Evolutionary conservation across 2,113 vertebrate species (phyloP).

Genomic region (Lutjanus erythropterus): DNA sequence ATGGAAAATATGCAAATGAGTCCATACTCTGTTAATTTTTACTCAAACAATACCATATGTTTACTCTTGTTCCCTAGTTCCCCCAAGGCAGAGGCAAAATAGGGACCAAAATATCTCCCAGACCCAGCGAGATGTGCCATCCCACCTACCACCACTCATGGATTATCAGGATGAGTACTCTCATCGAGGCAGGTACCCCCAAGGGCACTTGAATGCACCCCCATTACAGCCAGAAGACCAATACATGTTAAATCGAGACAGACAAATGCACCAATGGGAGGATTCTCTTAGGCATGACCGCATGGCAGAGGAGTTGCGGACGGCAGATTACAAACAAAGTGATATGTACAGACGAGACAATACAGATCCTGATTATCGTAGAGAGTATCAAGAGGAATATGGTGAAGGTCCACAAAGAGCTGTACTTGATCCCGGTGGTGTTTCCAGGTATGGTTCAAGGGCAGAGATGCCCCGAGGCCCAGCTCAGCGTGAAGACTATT

Average conservation of each 20-base stretch:
- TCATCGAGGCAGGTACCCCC: background rate
- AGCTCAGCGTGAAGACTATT: constrained; percentile 19
- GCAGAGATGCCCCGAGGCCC: constrained; percentile 19
- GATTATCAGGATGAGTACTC: constrained; percentile 8
- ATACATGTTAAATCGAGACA: constrained; percentile 8
- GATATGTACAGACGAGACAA: constrained; percentile 6
- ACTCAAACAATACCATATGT: background rate
- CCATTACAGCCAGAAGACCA: constrained; percentile 16
- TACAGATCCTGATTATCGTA: constrained; percentile 31
- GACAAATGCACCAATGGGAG: background rate
- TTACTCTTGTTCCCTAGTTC: constrained; percentile 46
- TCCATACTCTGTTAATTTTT: background rate
- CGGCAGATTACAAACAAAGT: constrained; percentile 19
- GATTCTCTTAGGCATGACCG: background rate
- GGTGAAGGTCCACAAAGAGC: constrained; percentile 33
- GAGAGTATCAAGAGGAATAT: constrained; percentile 17
- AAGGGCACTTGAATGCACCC: background rate
- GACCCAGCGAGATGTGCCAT: background rate
- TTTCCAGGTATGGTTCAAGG: constrained; percentile 17
- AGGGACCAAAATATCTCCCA: background rate
- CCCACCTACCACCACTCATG: constrained; percentile 13
- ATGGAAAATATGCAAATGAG: background rate
- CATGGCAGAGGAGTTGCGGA: background rate
- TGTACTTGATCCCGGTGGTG: background rate
- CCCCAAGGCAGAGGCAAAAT: constrained; percentile 34